Conservation (phyloP, 2,888 invertebrate species). For the Pammene fasciana region DNA sequence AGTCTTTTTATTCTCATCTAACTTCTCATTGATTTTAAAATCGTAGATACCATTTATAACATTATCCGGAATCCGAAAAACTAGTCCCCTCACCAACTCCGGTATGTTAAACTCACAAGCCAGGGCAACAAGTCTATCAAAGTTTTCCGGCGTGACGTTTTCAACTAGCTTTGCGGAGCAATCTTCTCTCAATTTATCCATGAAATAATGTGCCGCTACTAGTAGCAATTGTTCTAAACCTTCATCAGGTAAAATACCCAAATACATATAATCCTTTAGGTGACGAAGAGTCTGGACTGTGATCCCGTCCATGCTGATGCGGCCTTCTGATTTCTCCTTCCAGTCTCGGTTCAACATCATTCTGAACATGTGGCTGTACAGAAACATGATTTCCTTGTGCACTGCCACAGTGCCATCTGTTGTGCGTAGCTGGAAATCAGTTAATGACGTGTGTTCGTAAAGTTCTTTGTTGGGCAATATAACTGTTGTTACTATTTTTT, state of each 20-base stretch:
- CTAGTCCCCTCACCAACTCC: background rate
- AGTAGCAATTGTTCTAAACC: background rate
- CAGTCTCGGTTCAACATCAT: background rate
- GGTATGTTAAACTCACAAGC: background rate
- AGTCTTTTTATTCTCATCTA: background rate
- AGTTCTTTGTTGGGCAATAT: background rate
- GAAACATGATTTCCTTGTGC: background rate
- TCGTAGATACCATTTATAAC: background rate
- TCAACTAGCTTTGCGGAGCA: background rate
- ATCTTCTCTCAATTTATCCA: background rate
- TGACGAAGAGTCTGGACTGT: background rate
- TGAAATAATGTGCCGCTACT: background rate
- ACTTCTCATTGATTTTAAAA: background rate
- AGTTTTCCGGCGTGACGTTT: background rate
- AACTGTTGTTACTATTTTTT: no score
- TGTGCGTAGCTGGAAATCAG: background rate
- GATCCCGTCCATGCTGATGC: constrained; percentile 4
- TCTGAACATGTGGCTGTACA: constrained; percentile 3
- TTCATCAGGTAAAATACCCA: background rate
- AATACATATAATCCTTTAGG: background rate
- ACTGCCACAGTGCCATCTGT: background rate
- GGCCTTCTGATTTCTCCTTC: background rate
- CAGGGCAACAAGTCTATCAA: background rate
- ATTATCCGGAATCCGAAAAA: background rate
- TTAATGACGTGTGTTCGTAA: background rate